Evolutionary conservation across 2,888 invertebrate genomes (phyloP), one percentile per base, ranked within the genome.

Genomic region (Trissoscelio sp.): DNA sequence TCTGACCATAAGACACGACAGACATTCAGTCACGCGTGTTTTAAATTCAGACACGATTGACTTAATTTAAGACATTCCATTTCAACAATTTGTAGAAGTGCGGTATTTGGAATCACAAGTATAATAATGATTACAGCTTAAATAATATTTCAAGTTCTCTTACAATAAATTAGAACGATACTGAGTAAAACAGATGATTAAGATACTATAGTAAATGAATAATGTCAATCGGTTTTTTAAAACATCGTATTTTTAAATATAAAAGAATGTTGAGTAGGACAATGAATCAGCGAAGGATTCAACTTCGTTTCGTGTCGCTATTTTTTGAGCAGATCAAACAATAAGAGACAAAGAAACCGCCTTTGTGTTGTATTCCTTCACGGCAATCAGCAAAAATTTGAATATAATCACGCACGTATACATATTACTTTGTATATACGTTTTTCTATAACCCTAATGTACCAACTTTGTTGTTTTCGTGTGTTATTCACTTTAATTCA

Each of bases 281-380:
- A 60, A 48, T 48, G 72, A 62, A 20, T 24, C 48, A 44, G 28
- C 14, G 48, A 62, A 74, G n/a, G 20, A 11, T 58, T 58, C n/a
- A 39, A 42, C 58, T 58, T 12, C 42, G 31, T 58, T 58, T 57
- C 58, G 42, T 42, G 39, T 24, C 58, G 58, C 58, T 39, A 58
- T 58, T 58, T 58, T 58, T 58, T 39, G 7, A 58, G 11, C 12
- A 6, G 42, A 22, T 42, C 39, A 58, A 60, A 48, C 48, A 57
- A 62, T 42, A 18, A 24, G 22, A 28, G 18, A 51, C 51, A 74
- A 74, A 64, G 62, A 74, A 51, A 34, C 46, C 62, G 73, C 64
- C 62, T 34, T 55, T 44, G 31, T 16, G 9, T 22, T 53, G 14
- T 42, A 42, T 22, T 72, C 72, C 62, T 42, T 53, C 22, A 51